Percentiles rank a stretch among this genome's conserved stretches.
Conservation (phyloP, 1,140 invertebrate species). For the Elymnias hypermnestra region DNA sequence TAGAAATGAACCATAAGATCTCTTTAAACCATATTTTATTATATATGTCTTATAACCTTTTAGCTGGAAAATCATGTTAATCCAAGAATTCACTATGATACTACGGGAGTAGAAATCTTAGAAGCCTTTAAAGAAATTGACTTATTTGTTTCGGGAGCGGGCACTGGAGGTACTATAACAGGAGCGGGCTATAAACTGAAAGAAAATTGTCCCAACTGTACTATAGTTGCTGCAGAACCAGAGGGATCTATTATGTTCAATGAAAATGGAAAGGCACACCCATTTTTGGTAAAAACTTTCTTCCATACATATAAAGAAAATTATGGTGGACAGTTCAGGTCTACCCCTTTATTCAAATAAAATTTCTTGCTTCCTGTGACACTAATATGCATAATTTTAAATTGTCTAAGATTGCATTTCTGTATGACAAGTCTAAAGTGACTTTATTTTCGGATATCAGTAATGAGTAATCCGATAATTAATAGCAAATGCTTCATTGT, state of each 20-base stretch:
- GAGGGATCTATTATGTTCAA: slow-evolving; percentile 87
- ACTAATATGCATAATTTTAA: no score
- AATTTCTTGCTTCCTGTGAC: no score
- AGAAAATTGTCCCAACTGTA: slow-evolving; percentile 78
- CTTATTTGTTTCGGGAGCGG: slow-evolving; percentile 86
- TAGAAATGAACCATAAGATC: no score
- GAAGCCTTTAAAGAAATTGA: slow-evolving; percentile 85
- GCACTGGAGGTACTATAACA: slow-evolving; percentile 88
- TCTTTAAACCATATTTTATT: no score
- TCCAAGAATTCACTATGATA: slow-evolving; percentile 92
- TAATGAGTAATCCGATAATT: no score
- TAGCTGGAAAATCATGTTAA: slow-evolving; percentile 92
- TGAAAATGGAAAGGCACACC: slow-evolving; percentile 18
- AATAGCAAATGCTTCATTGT: no score
- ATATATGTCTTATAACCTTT: slow-evolving; percentile 1
- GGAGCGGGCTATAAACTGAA: slow-evolving; percentile 89
- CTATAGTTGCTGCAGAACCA: slow-evolving; percentile 89
- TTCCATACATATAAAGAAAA: no score
- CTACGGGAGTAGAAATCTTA: slow-evolving; percentile 89
- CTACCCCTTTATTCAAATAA: no score
- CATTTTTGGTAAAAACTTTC: slow-evolving; percentile 25
- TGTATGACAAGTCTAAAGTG: no score
- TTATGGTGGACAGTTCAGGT: no score
- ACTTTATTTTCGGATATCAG: no score
- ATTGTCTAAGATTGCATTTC: no score